Evolutionary conservation across 1,140 invertebrate species (phyloP).

Genomic region (Atopsyche davidsoni): DNA sequence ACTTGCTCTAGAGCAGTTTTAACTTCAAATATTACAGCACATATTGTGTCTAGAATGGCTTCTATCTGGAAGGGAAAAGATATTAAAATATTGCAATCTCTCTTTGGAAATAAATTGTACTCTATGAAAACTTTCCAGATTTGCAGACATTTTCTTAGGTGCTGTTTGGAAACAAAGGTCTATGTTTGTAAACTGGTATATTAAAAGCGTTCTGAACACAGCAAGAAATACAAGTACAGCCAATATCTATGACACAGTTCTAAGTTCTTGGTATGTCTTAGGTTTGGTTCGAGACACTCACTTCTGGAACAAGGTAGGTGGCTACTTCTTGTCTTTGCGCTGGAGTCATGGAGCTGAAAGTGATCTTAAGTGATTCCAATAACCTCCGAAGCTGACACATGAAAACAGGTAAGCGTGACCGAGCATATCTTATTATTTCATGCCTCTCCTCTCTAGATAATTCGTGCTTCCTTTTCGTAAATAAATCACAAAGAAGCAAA

Average conservation of each 20-base stretch:
- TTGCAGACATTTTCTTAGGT: no score
- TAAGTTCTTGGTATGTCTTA: no score
- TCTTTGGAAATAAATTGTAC: no score
- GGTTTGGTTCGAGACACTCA: no score
- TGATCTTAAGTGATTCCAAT: constrained; percentile 49
- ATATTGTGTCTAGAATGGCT: constrained; percentile 48
- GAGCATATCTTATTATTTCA: constrained; percentile 56
- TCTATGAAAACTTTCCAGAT: no score
- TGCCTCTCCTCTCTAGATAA: constrained; percentile 51
- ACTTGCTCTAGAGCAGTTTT: constrained; percentile 51
- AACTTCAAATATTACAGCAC: constrained; percentile 45
- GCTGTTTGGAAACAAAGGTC: no score
- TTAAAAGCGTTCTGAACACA: no score
- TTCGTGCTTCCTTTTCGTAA: constrained; percentile 47
- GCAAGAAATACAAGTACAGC: no score
- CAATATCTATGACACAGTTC: no score
- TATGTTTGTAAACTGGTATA: no score
- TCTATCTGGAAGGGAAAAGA: constrained; percentile 42
- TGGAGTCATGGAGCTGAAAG: constrained; percentile 47
- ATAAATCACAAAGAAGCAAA: constrained; percentile 51
- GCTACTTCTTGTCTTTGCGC: constrained; percentile 52
- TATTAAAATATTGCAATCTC: constrained; percentile 16
- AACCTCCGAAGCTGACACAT: constrained; percentile 51
- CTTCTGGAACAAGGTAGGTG: constrained; percentile 54
- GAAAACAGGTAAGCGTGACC: constrained; percentile 53